Evolutionary conservation across 2,888 invertebrate genomes (phyloP).

Genomic region (Teleogryllus oceanicus): DNA sequence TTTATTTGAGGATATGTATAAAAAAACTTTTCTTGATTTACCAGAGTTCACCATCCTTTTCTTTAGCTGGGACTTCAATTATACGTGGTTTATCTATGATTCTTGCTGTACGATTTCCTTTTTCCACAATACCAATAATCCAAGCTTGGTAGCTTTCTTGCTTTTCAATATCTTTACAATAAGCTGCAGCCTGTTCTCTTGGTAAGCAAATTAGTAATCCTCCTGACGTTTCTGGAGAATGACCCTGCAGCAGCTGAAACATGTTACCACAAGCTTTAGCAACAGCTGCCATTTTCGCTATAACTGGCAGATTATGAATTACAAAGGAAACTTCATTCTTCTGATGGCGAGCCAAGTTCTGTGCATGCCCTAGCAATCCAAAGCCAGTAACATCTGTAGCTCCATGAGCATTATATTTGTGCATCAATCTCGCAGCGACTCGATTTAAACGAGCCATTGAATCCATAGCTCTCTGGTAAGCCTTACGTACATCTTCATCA

Average conservation of each 20-base stretch:
- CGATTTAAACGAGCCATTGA: constrained; percentile 77
- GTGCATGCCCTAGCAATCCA: constrained; percentile 77
- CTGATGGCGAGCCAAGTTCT: constrained; percentile 73
- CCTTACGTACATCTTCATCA: constrained; percentile 64
- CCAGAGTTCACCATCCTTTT: constrained; percentile 55
- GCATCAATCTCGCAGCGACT: constrained; percentile 73
- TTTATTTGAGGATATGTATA: not conserved
- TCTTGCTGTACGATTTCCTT: constrained; percentile 85
- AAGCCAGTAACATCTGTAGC: constrained; percentile 85
- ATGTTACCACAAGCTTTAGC: constrained; percentile 68
- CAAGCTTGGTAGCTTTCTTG: constrained; percentile 94
- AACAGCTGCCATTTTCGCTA: constrained; percentile 73
- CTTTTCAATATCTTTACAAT: constrained; percentile 92
- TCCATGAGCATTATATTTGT: constrained; percentile 77
- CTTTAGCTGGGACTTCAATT: constrained; percentile 90
- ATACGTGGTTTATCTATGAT: constrained; percentile 94
- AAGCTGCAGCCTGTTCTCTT: constrained; percentile 89
- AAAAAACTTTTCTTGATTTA: constrained; percentile 39
- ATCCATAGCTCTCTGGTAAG: constrained; percentile 69
- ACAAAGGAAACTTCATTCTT: constrained; percentile 70
- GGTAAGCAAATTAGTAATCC: constrained; percentile 91
- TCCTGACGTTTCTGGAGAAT: constrained; percentile 76
- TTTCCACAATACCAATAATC: constrained; percentile 96
- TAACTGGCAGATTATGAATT: constrained; percentile 73
- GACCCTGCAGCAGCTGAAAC: constrained; percentile 68